Evolutionary conservation across 2,113 vertebrate species (phyloP), one percentile per base, ranked within the genome.

Genomic region (Phylloscopus trochiloides): DNA sequence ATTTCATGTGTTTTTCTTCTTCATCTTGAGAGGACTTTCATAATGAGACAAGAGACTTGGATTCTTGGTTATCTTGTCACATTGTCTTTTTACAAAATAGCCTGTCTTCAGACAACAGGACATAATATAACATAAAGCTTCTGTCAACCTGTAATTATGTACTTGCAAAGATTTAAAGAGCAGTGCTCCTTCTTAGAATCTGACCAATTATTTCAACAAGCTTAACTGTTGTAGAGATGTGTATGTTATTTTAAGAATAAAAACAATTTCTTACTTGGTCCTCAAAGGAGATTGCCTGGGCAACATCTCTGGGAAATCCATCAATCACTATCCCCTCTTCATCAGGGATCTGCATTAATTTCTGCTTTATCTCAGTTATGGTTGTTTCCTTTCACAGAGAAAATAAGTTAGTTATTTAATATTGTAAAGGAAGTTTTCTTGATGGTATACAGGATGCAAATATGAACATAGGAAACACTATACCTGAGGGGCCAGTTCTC

Each of bases 341-440:
- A 29, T 99, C 99, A 8, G 99, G 99, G 84, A 99, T 99, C 96
- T 99, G 99, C 99, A 99, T 99, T 93, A 99, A 97, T 95, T 98
- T 99, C 96, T 99, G 99, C 95, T 99, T 99, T 97, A 99, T 99
- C 97, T 99, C 99, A 21, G 99, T 99, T 96, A 99, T 99, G n/a
- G 99, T 99, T 31, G 99, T 99, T 97, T 99, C 99, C 99, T 99
- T 96, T 73, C 73, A 94, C 36, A 72, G 84, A 97, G 48, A 93
- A 85, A 96, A 95, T 8, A 59, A 82, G 21, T 65, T 43, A 50
- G 25, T 91, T 82, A 85, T 70, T 94, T 72, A 54, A 29, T 34
- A 70, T n/a, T 3, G 3, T 36, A 79, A 93, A 75, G 47, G 31
- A 76, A 5, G 14, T 75, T 81, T 80, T 84, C 88, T 84, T 93